Base-by-base conservation (phyloP, 2,113 vertebrate genomes). In the Chunga burmeisteri region DNA sequence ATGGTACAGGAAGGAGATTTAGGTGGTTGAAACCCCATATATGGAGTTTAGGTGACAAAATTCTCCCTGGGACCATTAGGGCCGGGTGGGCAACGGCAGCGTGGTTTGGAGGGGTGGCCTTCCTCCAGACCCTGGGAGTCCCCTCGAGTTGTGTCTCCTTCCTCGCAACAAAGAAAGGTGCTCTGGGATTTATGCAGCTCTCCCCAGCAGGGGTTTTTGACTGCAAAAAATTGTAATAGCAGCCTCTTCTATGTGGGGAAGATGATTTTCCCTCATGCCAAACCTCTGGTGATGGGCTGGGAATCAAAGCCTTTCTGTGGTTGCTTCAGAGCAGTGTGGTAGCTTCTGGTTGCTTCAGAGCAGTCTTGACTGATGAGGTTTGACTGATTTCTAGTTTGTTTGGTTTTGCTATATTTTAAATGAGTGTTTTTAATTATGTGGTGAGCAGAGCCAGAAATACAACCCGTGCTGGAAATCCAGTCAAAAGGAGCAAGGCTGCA, bases 371-470 rank as follows among this genome's bases (percentile, higher is more conserved):
- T 62, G 72, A 93, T 86, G 85, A 94, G 42, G 16, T 88, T 42
- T 91, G 53, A 81, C 77, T 86, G 68, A 88, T 70, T 88, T 90
- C 71, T 88, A 38, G 38, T 94, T 92, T 95, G 77, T 79, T 96
- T 94, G 73, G 0, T 87, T 94, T 81, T 86, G 53, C 44, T 83
- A 1, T 72, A 53, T 86, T 86, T 92, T 65, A 67, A 92, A 74
- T 23, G 71, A 66, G 2, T 95, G 81, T 40, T 96, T 96, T 92
- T 92, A 95, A 96, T 95, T 92, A 92, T 46, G 83, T 11, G 1
- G 50, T 65, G 63, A 78, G n/a, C 49, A 80, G 29, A 90, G 79
- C 13, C 71, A 92, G 59, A 75, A 86, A 78, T 30, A 21, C 15
- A 86, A 72, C 46, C 79, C 9, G 0, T 40, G 36, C 32, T 68